A percentile compares a stretch with the other conserved stretches of the same genome.
Conservation (phyloP, 2,888 invertebrate species). For the Orthosia gracilis region DNA sequence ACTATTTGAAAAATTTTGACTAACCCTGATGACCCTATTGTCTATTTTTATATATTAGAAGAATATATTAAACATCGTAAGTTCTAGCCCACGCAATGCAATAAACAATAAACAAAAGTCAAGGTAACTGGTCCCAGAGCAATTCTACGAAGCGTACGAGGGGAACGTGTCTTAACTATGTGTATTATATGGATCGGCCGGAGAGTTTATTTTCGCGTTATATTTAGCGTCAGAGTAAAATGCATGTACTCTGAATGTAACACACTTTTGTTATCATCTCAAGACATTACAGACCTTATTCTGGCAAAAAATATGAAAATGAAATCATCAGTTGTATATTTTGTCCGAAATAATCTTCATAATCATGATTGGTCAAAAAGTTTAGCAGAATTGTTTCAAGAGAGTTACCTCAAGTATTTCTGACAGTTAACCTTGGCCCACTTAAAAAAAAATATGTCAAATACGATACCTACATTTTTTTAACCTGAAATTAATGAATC, state of each 20-base stretch:
- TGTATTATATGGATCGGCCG: conserved; percentile 32
- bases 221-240: conserved; percentile 14
- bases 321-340: neutral
- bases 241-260: neutral
- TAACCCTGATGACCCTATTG: conserved; percentile 73
- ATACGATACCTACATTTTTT: conserved; percentile 28
- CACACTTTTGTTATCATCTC: neutral
- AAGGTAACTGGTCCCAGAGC: conserved; percentile 72
- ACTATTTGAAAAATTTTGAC: conserved; percentile 49
- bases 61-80: conserved; percentile 64
- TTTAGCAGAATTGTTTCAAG: conserved; percentile 17
- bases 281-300: neutral
- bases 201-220: conserved; percentile 49
- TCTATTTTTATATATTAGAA: conserved; percentile 71
- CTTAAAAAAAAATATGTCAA: conserved; percentile 45
- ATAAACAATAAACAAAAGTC: conserved; percentile 79
- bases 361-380: conserved; percentile 6
- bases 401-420: conserved; percentile 16
- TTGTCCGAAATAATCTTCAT: neutral
- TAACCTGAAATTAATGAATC: conserved; percentile 35
- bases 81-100: conserved; percentile 73
- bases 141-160: conserved; percentile 68
- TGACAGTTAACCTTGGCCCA: conserved; percentile 42
- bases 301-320: neutral
- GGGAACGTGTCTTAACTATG: conserved; percentile 58